Percentiles rank a stretch among this genome's conserved stretches.
Evolutionary conservation across 2,113 vertebrate genomes (phyloP).

Genomic region (Seriola aureovittata): DNA sequence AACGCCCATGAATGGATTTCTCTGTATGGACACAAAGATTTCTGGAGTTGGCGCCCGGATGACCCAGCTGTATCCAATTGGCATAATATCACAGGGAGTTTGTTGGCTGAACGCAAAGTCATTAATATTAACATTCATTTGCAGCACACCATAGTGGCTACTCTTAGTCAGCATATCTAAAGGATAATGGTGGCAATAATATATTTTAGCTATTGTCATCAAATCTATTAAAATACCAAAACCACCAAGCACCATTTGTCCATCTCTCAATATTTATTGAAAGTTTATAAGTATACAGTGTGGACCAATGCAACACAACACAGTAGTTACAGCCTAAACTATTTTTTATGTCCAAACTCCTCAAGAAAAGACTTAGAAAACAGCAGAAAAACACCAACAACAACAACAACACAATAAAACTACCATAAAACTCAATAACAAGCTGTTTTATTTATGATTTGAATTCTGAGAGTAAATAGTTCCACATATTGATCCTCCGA

Average conservation of each 20-base stretch:
- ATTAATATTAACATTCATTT: background rate
- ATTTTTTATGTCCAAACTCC: background rate
- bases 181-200: background rate
- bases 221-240: background rate
- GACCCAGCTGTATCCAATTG: background rate
- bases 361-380: background rate
- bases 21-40: slow-evolving; percentile 24
- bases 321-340: background rate
- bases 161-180: background rate
- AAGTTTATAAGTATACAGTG: background rate
- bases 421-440: background rate
- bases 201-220: background rate
- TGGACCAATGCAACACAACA: background rate
- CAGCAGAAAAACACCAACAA: background rate
- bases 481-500: background rate
- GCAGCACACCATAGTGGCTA: background rate
- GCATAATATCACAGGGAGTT: background rate
- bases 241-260: background rate
- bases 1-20: slow-evolving; percentile 1
- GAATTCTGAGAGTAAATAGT: background rate
- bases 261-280: background rate
- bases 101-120: background rate
- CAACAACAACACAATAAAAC: too few relatives aligned
- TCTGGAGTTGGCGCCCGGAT: background rate
- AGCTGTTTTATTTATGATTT: background rate